Conservation (phyloP, 1,140 invertebrate genomes). For the Calephelis virginiensis region DNA sequence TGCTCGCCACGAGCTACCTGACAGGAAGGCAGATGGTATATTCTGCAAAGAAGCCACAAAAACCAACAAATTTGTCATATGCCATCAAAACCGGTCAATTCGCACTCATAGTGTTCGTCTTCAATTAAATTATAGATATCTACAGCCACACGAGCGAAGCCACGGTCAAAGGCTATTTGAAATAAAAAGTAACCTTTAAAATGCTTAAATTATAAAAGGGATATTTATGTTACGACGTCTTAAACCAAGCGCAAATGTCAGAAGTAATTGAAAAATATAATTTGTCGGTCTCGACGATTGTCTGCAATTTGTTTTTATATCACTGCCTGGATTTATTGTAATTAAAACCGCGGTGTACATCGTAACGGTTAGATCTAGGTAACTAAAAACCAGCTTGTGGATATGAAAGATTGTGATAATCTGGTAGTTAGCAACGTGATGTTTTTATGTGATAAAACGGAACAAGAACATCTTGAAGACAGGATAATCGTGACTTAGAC, state of each 20-base stretch:
- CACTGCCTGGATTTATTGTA: constrained; percentile 10
- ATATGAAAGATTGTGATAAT: not conserved
- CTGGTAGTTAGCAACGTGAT: too few relatives aligned
- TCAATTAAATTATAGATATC: not conserved
- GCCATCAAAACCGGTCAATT: too few relatives aligned
- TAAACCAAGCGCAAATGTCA: constrained; percentile 4
- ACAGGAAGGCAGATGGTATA: too few relatives aligned
- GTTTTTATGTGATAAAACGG: too few relatives aligned
- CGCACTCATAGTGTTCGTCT: not conserved
- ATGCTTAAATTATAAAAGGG: not conserved
- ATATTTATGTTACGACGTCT: constrained; percentile 14
- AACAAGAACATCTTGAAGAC: too few relatives aligned
- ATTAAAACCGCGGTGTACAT: constrained; percentile 3
- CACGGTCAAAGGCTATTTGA: not conserved
- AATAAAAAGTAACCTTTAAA: not conserved
- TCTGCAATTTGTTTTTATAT: constrained; percentile 27
- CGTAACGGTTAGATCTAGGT: constrained; percentile 10
- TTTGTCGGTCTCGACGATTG: constrained; percentile 20
- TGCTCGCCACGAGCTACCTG: too few relatives aligned
- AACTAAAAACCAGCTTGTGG: not conserved
- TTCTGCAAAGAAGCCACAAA: too few relatives aligned
- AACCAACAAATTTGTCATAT: too few relatives aligned
- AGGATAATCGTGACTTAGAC: too few relatives aligned
- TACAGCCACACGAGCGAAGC: not conserved
- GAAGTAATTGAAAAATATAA: constrained; percentile 28